A percentile compares a stretch with the other conserved stretches of the same genome.
phyloP scores from a whole-genome alignment of 1,140 invertebrate genomes.

The Drosophila lacertosa region DNA sequence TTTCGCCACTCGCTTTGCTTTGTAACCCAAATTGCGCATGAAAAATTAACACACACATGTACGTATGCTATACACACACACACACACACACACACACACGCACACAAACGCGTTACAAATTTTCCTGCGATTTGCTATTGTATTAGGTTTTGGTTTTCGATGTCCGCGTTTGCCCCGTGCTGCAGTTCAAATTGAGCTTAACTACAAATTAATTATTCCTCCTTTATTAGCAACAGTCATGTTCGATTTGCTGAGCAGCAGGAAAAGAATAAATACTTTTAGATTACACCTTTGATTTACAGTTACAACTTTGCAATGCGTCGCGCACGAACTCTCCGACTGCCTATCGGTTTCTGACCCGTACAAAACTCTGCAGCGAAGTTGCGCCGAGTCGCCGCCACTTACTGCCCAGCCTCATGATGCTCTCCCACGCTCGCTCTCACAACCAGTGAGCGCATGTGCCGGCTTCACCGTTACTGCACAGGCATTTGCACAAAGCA shows the following conservation, averaged over 20 bases:
- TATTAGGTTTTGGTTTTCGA: slow-evolving; percentile 31
- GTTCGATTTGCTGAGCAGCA: slow-evolving; percentile 15
- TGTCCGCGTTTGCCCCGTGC: slow-evolving; percentile 21
- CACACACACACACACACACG: slow-evolving; percentile 32
- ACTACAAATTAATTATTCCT: slow-evolving; percentile 33
- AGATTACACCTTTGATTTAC: slow-evolving; percentile 27
- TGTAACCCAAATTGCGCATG: slow-evolving; percentile 80
- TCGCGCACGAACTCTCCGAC: slow-evolving; percentile 62
- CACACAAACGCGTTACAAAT: slow-evolving; percentile 39
- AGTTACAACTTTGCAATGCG: slow-evolving; percentile 41
- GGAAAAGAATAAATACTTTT: slow-evolving; percentile 22
- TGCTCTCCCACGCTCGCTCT: slow-evolving; percentile 10
- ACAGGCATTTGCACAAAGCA: slow-evolving; percentile 24
- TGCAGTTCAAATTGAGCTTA: slow-evolving; percentile 15
- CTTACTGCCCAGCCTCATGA: slow-evolving; percentile 38
- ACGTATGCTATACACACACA: slow-evolving; percentile 41
- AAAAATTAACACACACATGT: slow-evolving; percentile 67
- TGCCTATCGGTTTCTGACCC: slow-evolving; percentile 69
- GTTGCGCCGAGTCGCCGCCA: slow-evolving; percentile 52
- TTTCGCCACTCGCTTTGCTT: slow-evolving; percentile 54
- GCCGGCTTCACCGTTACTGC: slow-evolving; percentile 56
- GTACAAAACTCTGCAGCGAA: slow-evolving; percentile 71
- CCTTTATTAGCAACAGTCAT: slow-evolving; percentile 15
- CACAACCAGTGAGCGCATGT: slow-evolving; percentile 53
- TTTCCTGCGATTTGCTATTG: slow-evolving; percentile 47